Evolutionary conservation across 2,797 vertebrate species (phyloP).

Genomic region (Tiaroga cobitis): DNA sequence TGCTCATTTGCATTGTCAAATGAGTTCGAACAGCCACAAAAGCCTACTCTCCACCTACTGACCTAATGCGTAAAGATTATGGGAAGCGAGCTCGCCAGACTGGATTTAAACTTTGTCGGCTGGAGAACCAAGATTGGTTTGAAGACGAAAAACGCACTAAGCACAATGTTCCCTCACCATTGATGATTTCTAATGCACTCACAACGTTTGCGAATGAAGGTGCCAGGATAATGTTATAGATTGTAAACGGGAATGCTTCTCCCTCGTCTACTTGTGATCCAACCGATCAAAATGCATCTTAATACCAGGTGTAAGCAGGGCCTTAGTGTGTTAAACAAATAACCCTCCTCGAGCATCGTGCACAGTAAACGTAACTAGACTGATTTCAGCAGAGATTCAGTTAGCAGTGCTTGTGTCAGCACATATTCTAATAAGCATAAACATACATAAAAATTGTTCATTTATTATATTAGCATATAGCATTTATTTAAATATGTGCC

Average conservation of each 20-base stretch:
- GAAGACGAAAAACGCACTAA: too few species aligned
- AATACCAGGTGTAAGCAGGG: background rate
- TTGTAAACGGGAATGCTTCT: background rate
- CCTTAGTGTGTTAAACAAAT: background rate
- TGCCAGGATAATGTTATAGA: too few species aligned
- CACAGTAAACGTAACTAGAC: background rate
- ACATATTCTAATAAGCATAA: background rate
- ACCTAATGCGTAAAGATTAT: too few species aligned
- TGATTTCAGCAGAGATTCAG: background rate
- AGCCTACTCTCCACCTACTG: too few species aligned
- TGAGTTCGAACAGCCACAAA: too few species aligned
- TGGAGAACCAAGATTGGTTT: too few species aligned
- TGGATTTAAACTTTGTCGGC: too few species aligned
- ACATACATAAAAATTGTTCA: background rate
- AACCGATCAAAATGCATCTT: background rate
- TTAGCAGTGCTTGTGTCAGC: background rate
- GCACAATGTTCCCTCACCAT: too few species aligned
- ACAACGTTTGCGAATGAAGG: too few species aligned
- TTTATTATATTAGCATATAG: background rate
- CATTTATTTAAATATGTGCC: background rate
- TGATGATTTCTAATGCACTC: too few species aligned
- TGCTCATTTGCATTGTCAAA: background rate
- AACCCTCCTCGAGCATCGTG: background rate
- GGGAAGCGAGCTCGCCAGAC: too few species aligned
- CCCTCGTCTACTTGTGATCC: background rate